Percentiles rank a stretch among this genome's conserved stretches.
phyloP scores from a whole-genome alignment of 2,113 vertebrate genomes.

The Rhabdornis inornatus region DNA sequence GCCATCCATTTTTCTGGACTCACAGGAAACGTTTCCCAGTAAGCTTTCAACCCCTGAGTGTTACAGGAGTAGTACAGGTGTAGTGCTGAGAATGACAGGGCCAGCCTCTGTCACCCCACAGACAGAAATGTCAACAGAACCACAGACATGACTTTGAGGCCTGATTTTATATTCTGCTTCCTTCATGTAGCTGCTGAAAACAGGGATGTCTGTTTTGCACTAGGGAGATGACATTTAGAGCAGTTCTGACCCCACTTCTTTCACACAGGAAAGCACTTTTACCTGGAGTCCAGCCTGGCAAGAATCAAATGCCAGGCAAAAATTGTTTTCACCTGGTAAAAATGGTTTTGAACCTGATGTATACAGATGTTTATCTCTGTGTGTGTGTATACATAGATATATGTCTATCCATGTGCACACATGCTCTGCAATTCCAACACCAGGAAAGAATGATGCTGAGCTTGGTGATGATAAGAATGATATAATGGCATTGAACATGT shows the following conservation, averaged over 20 bases:
- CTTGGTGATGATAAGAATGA: not conserved
- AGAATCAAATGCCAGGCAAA: slow-evolving; percentile 23
- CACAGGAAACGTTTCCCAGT: slow-evolving; percentile 31
- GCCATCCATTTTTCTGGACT: not conserved
- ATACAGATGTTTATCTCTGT: not conserved
- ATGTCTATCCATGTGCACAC: not conserved
- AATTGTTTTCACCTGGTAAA: not conserved
- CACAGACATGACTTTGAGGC: slow-evolving; percentile 20
- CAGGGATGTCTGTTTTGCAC: slow-evolving; percentile 46
- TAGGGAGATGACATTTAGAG: slow-evolving; percentile 42
- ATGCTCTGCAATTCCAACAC: not conserved
- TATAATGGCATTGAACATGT: not conserved
- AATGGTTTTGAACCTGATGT: not conserved
- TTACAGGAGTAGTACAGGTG: slow-evolving; percentile 42
- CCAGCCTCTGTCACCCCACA: not conserved
- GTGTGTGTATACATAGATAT: not conserved
- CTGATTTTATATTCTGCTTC: slow-evolving; percentile 35
- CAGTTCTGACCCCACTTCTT: slow-evolving; percentile 45
- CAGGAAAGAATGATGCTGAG: not conserved
- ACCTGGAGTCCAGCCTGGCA: not conserved
- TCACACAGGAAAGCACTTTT: slow-evolving; percentile 2
- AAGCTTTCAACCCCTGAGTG: not conserved
- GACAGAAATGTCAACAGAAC: slow-evolving; percentile 40
- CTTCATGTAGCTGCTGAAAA: slow-evolving; percentile 30
- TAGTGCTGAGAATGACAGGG: slow-evolving; percentile 17